These are phyloP conservation scores for Crossaster papposus DNA, from an alignment of 53 echinoderm and acorn worm genomes.

Conservation along the genomic window DNA sequence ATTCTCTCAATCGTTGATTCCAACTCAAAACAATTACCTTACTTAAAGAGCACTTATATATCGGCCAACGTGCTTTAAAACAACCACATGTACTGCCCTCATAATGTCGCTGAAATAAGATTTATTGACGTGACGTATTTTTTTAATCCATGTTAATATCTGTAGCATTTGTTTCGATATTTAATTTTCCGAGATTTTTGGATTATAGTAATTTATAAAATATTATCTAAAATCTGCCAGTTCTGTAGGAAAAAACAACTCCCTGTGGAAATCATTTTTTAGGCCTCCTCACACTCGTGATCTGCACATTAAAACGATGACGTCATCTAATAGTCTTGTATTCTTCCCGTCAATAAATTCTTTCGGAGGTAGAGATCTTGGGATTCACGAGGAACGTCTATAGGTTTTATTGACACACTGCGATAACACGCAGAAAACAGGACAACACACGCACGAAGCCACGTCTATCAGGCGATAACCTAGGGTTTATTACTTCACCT, in stretches of 20 bases:
- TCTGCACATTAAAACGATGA: background rate
- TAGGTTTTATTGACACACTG: background rate
- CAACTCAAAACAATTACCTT: too few relatives aligned
- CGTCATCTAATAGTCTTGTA: background rate
- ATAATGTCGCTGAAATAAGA: too few relatives aligned
- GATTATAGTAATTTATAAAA: too few relatives aligned
- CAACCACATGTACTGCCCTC: too few relatives aligned
- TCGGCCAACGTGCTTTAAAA: too few relatives aligned
- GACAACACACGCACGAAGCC: background rate
- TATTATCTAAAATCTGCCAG: too few relatives aligned
- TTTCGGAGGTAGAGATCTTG: background rate
- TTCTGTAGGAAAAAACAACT: background rate
- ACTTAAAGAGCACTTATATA: too few relatives aligned
- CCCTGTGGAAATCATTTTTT: background rate
- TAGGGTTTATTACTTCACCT: conserved; percentile 8
- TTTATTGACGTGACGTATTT: too few relatives aligned
- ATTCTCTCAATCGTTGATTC: too few relatives aligned
- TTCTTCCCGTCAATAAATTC: background rate
- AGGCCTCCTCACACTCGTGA: background rate
- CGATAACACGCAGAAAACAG: background rate
- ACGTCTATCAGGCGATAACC: background rate
- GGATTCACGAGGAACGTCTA: background rate
- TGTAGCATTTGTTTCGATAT: too few relatives aligned
- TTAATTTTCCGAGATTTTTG: too few relatives aligned
- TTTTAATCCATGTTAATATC: too few relatives aligned